A percentile compares a stretch with the other conserved stretches of the same genome.
phyloP scores from a whole-genome alignment of 2,797 vertebrate genomes.

The Pangasius djambal region DNA sequence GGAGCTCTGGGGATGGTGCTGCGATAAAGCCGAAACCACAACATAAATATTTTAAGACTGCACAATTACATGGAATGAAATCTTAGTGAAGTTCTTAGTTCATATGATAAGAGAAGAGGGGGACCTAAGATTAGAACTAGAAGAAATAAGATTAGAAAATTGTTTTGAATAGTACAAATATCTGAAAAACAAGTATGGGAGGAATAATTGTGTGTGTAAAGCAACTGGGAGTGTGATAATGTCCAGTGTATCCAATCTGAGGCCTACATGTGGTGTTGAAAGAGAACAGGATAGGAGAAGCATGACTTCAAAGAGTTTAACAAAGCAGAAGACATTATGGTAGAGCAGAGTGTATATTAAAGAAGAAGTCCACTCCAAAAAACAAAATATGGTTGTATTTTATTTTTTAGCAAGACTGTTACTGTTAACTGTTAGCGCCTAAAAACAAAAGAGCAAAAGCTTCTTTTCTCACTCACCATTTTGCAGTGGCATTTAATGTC shows the following conservation, averaged over 20 bases:
- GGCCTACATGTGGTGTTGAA: conserved; percentile 6
- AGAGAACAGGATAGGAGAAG: conserved; percentile 20
- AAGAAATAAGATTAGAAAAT: conserved; percentile 9
- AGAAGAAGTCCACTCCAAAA: not conserved
- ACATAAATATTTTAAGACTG: conserved; percentile 73
- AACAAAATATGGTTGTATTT: not conserved
- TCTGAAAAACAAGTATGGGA: conserved; percentile 26
- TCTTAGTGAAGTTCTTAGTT: conserved; percentile 66
- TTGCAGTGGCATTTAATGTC: not conserved
- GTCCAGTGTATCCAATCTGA: conserved; percentile 12
- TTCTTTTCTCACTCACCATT: not conserved
- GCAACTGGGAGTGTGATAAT: not conserved
- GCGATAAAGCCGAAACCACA: conserved; percentile 63
- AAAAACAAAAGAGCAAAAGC: not conserved
- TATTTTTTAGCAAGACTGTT: not conserved
- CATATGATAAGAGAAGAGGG: conserved; percentile 49
- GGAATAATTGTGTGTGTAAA: not conserved
- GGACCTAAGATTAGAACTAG: not conserved
- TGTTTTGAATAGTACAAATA: conserved; percentile 28
- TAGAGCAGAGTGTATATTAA: not conserved
- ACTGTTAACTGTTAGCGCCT: too few relatives aligned
- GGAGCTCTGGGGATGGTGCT: conserved; percentile 64
- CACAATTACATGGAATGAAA: conserved; percentile 73
- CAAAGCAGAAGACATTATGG: conserved; percentile 41
- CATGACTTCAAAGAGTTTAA: conserved; percentile 63